Conservation (phyloP, 2,888 invertebrate species). For the Acronicta aceris region DNA sequence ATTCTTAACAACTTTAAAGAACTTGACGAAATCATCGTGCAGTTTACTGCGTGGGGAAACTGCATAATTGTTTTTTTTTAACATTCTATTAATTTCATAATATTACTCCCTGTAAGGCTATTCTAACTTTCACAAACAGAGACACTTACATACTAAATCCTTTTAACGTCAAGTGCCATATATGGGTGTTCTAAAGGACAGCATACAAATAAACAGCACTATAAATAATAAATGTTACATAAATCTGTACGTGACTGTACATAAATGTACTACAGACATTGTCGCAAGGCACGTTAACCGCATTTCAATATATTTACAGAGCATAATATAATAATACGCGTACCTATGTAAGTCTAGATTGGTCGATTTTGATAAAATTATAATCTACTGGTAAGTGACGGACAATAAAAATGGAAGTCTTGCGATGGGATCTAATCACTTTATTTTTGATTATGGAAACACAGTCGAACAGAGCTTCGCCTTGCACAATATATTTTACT, state of each 20-base stretch:
- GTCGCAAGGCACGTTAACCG: constrained; percentile 45
- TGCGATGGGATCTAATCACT: too few relatives aligned
- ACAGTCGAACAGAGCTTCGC: too few relatives aligned
- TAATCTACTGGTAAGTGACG: too few relatives aligned
- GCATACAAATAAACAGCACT: constrained; percentile 31
- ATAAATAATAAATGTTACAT: constrained; percentile 54
- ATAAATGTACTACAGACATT: constrained; percentile 55
- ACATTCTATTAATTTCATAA: constrained; percentile 11
- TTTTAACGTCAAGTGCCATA: constrained; percentile 27
- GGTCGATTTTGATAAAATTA: too few relatives aligned
- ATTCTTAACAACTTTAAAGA: too few relatives aligned
- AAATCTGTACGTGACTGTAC: constrained; percentile 52
- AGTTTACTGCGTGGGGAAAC: not conserved
- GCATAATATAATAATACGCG: not conserved
- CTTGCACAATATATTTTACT: too few relatives aligned
- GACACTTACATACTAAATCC: constrained; percentile 47
- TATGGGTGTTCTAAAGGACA: constrained; percentile 36
- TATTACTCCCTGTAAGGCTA: not conserved
- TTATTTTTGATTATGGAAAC: too few relatives aligned
- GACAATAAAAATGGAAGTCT: too few relatives aligned
- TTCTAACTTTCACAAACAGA: constrained; percentile 25
- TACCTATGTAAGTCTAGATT: too few relatives aligned
- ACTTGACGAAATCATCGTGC: too few relatives aligned
- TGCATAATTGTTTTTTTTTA: not conserved
- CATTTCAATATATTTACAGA: constrained; percentile 43